phyloP scores from a whole-genome alignment of 2,888 invertebrate genomes.

The Ethmia dodecea region DNA sequence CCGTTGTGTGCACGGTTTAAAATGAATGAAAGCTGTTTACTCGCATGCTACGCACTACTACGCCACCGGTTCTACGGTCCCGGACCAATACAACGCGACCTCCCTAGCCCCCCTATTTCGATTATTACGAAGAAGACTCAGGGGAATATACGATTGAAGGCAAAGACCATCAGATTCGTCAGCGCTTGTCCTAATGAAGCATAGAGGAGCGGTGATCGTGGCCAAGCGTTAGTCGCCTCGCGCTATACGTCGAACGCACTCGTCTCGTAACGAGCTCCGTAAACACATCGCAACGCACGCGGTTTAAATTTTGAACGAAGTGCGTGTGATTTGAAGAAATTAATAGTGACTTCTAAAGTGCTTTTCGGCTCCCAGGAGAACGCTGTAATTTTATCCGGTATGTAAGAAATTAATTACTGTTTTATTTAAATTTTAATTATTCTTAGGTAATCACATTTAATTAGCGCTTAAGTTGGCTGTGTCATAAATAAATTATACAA shows the following conservation, averaged over 20 bases:
- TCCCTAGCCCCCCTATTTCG: slow-evolving; percentile 23
- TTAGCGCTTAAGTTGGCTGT: too few species aligned
- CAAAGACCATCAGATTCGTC: slow-evolving; percentile 32
- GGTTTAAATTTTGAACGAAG: slow-evolving; percentile 34
- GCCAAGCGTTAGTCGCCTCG: slow-evolving; percentile 49
- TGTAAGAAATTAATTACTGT: slow-evolving; percentile 26
- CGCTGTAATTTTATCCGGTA: slow-evolving; percentile 32
- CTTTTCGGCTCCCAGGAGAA: slow-evolving; percentile 19
- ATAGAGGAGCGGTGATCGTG: slow-evolving; percentile 47
- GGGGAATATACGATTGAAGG: slow-evolving; percentile 29
- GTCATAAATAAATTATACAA: too few species aligned
- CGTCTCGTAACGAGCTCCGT: slow-evolving; percentile 34
- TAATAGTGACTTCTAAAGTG: slow-evolving; percentile 24
- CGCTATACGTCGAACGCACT: slow-evolving; percentile 46
- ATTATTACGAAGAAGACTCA: slow-evolving; percentile 20
- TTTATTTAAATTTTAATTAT: slow-evolving; percentile 2
- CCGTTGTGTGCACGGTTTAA: slow-evolving; percentile 20
- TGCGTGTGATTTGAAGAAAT: slow-evolving; percentile 33
- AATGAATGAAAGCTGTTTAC: slow-evolving; percentile 48
- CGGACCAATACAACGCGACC: slow-evolving; percentile 34
- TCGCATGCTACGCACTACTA: slow-evolving; percentile 39
- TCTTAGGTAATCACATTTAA: too few species aligned
- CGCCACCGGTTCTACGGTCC: slow-evolving; percentile 32
- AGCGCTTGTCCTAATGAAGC: slow-evolving; percentile 55
- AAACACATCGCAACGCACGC: slow-evolving; percentile 30